Conservation (phyloP, 2,888 invertebrate species). For the Hirtodrosophila cameraria region DNA sequence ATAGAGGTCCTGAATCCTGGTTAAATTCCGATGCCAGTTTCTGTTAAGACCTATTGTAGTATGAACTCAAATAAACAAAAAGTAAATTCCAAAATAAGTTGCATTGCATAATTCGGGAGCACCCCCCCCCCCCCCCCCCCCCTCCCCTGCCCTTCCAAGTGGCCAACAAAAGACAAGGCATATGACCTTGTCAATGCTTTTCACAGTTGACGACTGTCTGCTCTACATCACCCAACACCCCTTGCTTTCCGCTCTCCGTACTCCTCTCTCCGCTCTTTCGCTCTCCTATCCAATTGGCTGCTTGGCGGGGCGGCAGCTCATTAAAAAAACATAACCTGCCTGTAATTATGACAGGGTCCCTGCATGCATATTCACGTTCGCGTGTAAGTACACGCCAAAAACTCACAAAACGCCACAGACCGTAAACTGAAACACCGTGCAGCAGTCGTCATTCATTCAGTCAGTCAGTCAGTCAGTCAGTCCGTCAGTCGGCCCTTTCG, state of each 20-base stretch:
- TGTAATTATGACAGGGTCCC: constrained; percentile 58
- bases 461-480: not conserved
- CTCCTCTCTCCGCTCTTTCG: not conserved
- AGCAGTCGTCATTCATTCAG: not conserved
- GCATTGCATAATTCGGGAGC: no score
- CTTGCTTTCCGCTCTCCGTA: no score
- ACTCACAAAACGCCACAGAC: constrained; percentile 22
- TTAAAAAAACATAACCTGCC: constrained; percentile 70
- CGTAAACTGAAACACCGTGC: constrained; percentile 28
- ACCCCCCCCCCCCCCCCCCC: no score
- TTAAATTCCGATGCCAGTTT: not conserved
- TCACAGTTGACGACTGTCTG: constrained; percentile 11
- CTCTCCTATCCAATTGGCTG: constrained; percentile 25
- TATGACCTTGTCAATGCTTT: no score
- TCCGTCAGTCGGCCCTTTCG: not conserved
- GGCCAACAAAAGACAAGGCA: constrained; percentile 27
- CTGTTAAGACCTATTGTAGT: not conserved
- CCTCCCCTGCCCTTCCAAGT: no score
- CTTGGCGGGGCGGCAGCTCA: constrained; percentile 48
- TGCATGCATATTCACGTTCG: constrained; percentile 18
- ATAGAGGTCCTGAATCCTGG: not conserved
- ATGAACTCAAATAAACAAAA: no score
- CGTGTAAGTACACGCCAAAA: constrained; percentile 6
- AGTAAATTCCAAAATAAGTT: no score
- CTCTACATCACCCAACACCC: not conserved